Conservation (phyloP, 2,113 vertebrate genomes). For the Heteronetta atricapilla region DNA sequence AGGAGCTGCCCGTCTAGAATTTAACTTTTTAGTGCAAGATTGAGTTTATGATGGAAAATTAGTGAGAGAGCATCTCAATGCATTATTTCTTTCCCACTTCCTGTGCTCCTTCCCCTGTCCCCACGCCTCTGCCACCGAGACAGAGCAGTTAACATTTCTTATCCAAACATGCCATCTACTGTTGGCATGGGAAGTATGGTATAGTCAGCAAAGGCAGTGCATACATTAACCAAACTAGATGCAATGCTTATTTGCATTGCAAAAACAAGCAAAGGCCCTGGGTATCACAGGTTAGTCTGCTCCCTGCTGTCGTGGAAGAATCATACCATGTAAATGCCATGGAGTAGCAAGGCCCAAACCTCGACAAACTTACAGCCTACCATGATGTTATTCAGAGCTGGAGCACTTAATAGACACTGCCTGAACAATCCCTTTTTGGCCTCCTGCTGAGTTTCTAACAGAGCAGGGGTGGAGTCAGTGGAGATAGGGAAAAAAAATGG, state of each 20-base stretch:
- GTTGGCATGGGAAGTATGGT: background rate
- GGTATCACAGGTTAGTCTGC: background rate
- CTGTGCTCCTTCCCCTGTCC: background rate
- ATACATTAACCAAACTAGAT: background rate
- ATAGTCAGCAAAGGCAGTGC: background rate
- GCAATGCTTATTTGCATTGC: background rate
- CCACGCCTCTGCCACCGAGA: background rate
- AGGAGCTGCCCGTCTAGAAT: background rate
- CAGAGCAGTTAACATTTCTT: background rate
- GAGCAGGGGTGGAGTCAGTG: too few relatives aligned
- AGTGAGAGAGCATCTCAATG: background rate
- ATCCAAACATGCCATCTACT: slow-evolving; percentile 52
- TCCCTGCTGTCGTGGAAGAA: background rate
- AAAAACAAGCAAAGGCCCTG: background rate
- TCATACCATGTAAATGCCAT: rapidly evolving
- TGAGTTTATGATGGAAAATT: background rate
- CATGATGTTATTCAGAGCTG: background rate
- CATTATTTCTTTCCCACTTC: background rate
- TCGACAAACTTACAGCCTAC: background rate
- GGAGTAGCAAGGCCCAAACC: background rate
- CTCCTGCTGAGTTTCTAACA: background rate
- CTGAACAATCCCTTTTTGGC: background rate
- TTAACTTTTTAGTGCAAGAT: background rate
- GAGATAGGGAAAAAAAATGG: background rate
- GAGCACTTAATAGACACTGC: rapidly evolving